Evolutionary conservation across 92 coral and sea anemone genomes (phyloP), one percentile per base, ranked within the genome.

Genomic region (Anthopleura xanthogrammica): DNA sequence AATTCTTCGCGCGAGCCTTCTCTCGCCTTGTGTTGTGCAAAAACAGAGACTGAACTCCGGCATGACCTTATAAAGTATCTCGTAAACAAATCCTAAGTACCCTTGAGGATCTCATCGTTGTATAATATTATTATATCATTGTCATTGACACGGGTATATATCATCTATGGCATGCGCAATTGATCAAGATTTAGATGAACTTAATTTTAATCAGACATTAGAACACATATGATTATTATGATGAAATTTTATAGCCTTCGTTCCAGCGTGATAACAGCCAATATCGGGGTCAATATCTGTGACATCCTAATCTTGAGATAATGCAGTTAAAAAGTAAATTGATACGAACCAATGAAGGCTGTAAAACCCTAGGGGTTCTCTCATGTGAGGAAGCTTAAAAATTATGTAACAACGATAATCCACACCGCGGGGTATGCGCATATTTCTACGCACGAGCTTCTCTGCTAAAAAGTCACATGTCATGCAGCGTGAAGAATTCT

Each of bases 1-100:
- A 75, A 39, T 90, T 90, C 64, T 90, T 74, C 54, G 93, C 93
- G 72, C 84, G 87, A 52, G 81, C 89, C 17, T 87, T 90, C 75
- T 83, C 91, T 16, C 86, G 87, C 24, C 71, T 90, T 2, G 79
- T 90, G 40, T 79, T 90, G 19, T 90, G 93, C 60, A 85, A 48
- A 54, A 50, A 75, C 57, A 75, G 24, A 42, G 52, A 41, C 57
- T 75, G 52, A 42, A 43, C 78, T 75, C 48, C 24, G 50, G 3
- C 42, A 42, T 75, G 57, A 75, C 78, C 78, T 16, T 42, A 29
- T 1, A 16, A 75, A 75, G 77, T 72, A 42, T 75, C 78, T 75
- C 43, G 14, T 68, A 68, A 68, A 29, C 74, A 68, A 68, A 68
- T 23, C 74, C 42, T 68, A 68, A 68, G 74, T 29, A 68, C 74